These are phyloP conservation scores for Saccostrea cuccullata DNA, from an alignment of 1,140 invertebrate species.

Conservation along the genomic window DNA sequence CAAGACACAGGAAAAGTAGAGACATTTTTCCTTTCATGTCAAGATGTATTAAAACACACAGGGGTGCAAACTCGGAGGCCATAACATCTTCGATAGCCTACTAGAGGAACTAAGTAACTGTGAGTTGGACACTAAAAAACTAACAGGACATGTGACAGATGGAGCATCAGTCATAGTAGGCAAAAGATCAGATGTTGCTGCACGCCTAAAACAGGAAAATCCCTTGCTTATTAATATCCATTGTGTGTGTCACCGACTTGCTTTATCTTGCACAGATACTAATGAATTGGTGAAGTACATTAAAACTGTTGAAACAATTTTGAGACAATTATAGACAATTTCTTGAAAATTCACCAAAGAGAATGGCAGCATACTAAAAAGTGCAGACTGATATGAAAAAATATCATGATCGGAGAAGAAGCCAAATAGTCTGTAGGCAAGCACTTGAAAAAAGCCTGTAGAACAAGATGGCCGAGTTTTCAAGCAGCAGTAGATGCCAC, in stretches of 20 bases:
- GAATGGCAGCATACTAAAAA: slow-evolving; percentile 49
- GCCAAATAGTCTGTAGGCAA: too few relatives aligned
- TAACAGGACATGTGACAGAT: slow-evolving; percentile 42
- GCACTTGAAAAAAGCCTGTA: too few relatives aligned
- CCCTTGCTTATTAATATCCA: slow-evolving; percentile 42
- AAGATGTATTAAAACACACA: slow-evolving; percentile 40
- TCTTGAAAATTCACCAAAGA: slow-evolving; percentile 57
- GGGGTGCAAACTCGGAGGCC: too few relatives aligned
- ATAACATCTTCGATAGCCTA: too few relatives aligned
- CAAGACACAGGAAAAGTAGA: background rate
- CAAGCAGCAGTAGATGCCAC: too few relatives aligned
- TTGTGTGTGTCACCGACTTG: too few relatives aligned
- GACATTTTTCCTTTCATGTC: slow-evolving; percentile 43
- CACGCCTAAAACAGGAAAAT: slow-evolving; percentile 9
- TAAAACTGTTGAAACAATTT: slow-evolving; percentile 43
- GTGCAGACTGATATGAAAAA: slow-evolving; percentile 43
- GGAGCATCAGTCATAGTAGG: too few relatives aligned
- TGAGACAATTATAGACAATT: slow-evolving; percentile 53
- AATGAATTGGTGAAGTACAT: slow-evolving; percentile 49
- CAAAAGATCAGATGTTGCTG: slow-evolving; percentile 37
- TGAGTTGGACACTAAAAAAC: background rate
- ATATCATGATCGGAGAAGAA: background rate
- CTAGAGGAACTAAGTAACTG: too few relatives aligned
- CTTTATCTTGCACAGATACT: too few relatives aligned
- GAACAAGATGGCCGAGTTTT: too few relatives aligned